A percentile compares a stretch with the other conserved stretches of the same genome.
Evolutionary conservation across 2,113 vertebrate genomes (phyloP).

Genomic region (Brachionichthys hirsutus): DNA sequence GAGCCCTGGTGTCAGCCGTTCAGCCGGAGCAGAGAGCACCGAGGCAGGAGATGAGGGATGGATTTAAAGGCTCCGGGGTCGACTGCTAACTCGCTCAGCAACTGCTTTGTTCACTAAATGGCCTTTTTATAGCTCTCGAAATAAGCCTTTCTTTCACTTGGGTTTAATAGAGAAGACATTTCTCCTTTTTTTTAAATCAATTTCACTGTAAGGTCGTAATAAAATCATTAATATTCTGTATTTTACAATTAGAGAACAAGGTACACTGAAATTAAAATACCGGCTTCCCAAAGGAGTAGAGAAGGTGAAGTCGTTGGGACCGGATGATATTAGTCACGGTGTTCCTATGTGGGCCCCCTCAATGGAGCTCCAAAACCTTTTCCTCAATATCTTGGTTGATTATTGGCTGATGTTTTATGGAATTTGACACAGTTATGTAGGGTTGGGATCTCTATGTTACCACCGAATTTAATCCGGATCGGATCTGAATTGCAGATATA

Average conservation of each 20-base stretch:
- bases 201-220: slow-evolving; percentile 21
- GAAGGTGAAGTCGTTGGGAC: background rate
- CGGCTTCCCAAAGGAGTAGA: background rate
- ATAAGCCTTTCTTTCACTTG: slow-evolving; percentile 40
- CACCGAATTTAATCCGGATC: no score
- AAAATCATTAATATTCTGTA: slow-evolving; percentile 50
- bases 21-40: slow-evolving; percentile 31
- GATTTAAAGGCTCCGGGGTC: slow-evolving; percentile 55
- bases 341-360: background rate
- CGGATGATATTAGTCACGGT: background rate
- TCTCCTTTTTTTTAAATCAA: slow-evolving; percentile 8
- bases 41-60: slow-evolving; percentile 52
- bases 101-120: slow-evolving; percentile 61
- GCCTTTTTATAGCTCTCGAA: slow-evolving; percentile 57
- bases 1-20: slow-evolving; percentile 38
- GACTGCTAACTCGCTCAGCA: slow-evolving; percentile 54
- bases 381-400: no score
- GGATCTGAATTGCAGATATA: no score
- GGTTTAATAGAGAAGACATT: slow-evolving; percentile 45
- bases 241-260: slow-evolving; percentile 34
- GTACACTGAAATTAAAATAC: slow-evolving; percentile 27
- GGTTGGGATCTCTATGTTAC: no score
- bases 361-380: no score
- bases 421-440: no score
- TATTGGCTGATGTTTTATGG: no score